phyloP scores from a whole-genome alignment of 1,140 invertebrate genomes.

The Carposina sasakii region DNA sequence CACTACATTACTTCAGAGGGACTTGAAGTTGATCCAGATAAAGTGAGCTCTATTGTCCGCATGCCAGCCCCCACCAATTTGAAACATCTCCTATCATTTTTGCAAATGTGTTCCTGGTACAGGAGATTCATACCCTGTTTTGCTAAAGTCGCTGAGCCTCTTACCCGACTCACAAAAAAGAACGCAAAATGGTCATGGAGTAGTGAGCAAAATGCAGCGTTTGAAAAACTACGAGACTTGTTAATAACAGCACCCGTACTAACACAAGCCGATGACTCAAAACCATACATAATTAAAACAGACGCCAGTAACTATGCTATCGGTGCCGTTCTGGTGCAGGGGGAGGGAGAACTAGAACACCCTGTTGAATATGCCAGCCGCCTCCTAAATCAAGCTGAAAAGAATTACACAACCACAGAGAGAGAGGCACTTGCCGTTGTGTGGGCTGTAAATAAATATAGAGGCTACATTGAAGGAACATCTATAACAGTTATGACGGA shows the following conservation, averaged over 20 bases:
- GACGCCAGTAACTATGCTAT: neutral
- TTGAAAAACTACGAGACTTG: neutral
- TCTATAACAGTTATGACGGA: constrained; percentile 58
- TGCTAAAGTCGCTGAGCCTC: neutral
- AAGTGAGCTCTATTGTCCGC: no score
- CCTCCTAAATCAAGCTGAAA: neutral
- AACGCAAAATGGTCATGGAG: neutral
- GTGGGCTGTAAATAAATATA: neutral
- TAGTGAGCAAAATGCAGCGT: neutral
- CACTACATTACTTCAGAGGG: no score
- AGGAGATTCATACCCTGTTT: neutral
- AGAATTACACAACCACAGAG: no score
- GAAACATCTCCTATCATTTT: neutral
- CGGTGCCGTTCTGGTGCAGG: neutral
- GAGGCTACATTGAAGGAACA: constrained; percentile 42
- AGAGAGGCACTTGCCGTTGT: neutral
- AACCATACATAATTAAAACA: no score
- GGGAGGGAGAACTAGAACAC: neutral
- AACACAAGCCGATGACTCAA: no score
- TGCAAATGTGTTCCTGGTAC: neutral
- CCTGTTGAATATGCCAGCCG: no score
- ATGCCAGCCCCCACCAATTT: neutral
- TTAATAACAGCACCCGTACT: neutral
- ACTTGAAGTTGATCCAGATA: no score
- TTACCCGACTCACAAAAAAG: neutral